Percentiles rank a stretch among this genome's conserved stretches.
These are phyloP conservation scores for Cephus pygmeus DNA, from an alignment of 2,888 invertebrate genomes.

Conservation along the genomic window DNA sequence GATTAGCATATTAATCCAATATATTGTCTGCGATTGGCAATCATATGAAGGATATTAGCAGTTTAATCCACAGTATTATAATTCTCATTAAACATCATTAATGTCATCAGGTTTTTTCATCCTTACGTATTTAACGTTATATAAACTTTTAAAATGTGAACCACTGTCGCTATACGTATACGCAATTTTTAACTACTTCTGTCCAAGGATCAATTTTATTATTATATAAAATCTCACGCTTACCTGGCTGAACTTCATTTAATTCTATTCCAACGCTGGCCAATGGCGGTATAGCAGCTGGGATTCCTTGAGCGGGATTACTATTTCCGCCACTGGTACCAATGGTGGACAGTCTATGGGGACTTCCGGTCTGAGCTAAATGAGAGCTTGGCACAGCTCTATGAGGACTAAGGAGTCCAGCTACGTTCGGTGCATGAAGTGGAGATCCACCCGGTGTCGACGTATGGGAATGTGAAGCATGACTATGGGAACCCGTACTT, in stretches of 20 bases:
- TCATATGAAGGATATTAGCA: neutral
- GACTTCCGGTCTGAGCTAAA: slow-evolving; percentile 45
- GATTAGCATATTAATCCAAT: slow-evolving; percentile 23
- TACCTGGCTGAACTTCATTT: slow-evolving; percentile 58
- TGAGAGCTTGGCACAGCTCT: slow-evolving; percentile 54
- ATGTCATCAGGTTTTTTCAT: slow-evolving; percentile 17
- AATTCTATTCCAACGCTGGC: slow-evolving; percentile 57
- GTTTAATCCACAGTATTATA: neutral
- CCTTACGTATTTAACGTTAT: slow-evolving; percentile 16
- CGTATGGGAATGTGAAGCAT: slow-evolving; percentile 55
- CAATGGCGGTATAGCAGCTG: slow-evolving; percentile 37
- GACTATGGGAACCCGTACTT: slow-evolving; percentile 56
- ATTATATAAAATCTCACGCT: slow-evolving; percentile 16
- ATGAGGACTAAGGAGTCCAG: slow-evolving; percentile 54
- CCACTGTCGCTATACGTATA: neutral
- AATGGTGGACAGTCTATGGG: slow-evolving; percentile 49
- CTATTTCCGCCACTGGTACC: slow-evolving; percentile 49
- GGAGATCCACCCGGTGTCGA: slow-evolving; percentile 57
- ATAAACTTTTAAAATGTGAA: slow-evolving; percentile 10
- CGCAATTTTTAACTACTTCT: neutral
- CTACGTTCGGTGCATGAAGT: slow-evolving; percentile 53
- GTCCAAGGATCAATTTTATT: neutral
- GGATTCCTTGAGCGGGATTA: slow-evolving; percentile 39
- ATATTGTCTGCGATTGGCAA: slow-evolving; percentile 10
- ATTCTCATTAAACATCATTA: neutral